phyloP scores from a whole-genome alignment of 2,113 vertebrate genomes.

The Porphyrio hochstetteri region DNA sequence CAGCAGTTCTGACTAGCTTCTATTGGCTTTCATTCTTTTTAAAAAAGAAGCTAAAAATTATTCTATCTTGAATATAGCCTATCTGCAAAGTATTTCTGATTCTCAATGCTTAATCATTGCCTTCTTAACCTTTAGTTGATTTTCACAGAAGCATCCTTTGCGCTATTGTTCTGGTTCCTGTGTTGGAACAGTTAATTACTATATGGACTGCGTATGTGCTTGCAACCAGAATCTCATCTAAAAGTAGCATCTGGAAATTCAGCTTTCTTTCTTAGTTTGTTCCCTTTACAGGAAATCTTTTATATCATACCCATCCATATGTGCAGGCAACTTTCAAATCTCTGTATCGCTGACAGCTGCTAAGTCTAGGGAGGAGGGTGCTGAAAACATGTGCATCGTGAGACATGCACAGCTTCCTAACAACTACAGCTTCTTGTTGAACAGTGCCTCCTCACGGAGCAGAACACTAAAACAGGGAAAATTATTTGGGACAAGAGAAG shows the following conservation, averaged over 20 bases:
- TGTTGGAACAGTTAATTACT: background rate
- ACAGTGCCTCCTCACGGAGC: background rate
- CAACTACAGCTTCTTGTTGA: background rate
- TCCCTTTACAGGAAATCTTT: background rate
- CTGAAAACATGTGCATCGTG: background rate
- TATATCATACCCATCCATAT: background rate
- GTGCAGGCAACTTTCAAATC: background rate
- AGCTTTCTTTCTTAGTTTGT: background rate
- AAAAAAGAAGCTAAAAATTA: background rate
- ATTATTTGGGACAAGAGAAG: background rate
- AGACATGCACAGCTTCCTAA: background rate
- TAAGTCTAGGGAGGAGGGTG: background rate
- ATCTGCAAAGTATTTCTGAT: background rate
- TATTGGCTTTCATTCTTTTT: background rate
- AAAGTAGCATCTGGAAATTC: slow-evolving; percentile 9
- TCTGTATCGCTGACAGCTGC: background rate
- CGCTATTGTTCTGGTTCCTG: background rate
- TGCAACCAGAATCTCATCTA: background rate
- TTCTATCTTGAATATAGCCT: background rate
- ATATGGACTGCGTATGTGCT: background rate
- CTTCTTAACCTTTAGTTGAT: background rate
- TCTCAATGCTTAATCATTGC: background rate
- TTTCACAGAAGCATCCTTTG: background rate
- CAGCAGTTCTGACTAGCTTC: background rate
- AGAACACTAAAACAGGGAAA: background rate